These are phyloP conservation scores for Endotricha flammealis DNA, from an alignment of 2,888 invertebrate species.

Conservation along the genomic window DNA sequence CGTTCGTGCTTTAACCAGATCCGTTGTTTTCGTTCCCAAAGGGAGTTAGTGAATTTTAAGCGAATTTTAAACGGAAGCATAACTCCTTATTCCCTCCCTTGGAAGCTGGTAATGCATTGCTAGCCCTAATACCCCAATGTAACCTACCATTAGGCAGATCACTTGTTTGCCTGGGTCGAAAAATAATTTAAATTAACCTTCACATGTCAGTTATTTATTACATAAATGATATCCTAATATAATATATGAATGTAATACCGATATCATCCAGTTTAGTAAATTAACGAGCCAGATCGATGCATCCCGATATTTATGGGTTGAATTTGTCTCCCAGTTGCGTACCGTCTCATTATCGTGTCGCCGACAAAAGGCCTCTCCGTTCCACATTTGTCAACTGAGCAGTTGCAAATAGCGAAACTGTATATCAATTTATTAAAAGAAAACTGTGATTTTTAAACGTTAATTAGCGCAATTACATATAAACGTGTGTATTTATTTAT, in stretches of 20 bases:
- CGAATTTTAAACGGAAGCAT: no score
- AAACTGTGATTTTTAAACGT: constrained; percentile 34
- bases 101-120: no score
- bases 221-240: constrained; percentile 50
- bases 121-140: no score
- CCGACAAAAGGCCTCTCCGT: constrained; percentile 60
- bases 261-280: constrained; percentile 60
- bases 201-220: neutral
- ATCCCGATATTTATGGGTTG: constrained; percentile 68
- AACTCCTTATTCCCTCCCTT: no score
- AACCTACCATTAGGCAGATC: no score
- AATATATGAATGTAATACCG: constrained; percentile 61
- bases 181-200: neutral
- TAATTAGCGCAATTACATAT: constrained; percentile 41
- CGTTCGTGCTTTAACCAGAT: no score
- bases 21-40: no score
- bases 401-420: constrained; percentile 65
- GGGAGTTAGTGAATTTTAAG: no score
- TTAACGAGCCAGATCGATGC: constrained; percentile 66
- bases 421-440: constrained; percentile 38
- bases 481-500: constrained; percentile 6
- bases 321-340: constrained; percentile 64
- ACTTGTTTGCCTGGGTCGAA: no score
- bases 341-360: constrained; percentile 59
- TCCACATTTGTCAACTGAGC: constrained; percentile 64